Evolutionary conservation across 37 sponge, comb jelly and placozoan genomes (phyloP).

Genomic region (Petrosia ficiformis): DNA sequence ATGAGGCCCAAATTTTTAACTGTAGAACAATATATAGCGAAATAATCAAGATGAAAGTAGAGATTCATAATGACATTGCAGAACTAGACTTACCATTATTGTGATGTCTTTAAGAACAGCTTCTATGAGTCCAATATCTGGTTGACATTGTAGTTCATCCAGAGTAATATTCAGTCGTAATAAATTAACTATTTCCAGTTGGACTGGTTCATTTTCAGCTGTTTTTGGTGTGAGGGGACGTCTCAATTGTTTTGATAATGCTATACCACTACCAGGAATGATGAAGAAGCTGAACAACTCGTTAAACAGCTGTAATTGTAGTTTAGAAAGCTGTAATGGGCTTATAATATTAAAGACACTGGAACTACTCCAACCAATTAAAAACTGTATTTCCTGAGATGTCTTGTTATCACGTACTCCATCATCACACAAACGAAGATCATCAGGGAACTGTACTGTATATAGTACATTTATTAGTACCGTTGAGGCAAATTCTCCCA

Average conservation of each 20-base stretch:
- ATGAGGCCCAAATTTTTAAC: neutral
- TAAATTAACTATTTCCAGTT: no score
- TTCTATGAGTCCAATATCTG: neutral
- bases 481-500: no score
- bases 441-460: no score
- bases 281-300: neutral
- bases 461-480: no score
- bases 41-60: no score
- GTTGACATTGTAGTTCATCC: neutral
- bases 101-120: neutral
- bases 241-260: neutral
- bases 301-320: neutral
- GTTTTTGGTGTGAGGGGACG: neutral
- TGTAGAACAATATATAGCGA: no score
- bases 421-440: no score
- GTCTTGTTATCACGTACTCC: no score
- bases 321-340: neutral
- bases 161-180: no score
- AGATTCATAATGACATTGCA: no score
- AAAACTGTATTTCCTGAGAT: neutral
- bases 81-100: neutral
- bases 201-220: neutral
- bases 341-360: neutral
- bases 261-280: neutral
- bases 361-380: neutral